Percentiles rank a stretch among this genome's conserved stretches.
Evolutionary conservation across 2,113 vertebrate species (phyloP).

Genomic region (Carassius gibelio): DNA sequence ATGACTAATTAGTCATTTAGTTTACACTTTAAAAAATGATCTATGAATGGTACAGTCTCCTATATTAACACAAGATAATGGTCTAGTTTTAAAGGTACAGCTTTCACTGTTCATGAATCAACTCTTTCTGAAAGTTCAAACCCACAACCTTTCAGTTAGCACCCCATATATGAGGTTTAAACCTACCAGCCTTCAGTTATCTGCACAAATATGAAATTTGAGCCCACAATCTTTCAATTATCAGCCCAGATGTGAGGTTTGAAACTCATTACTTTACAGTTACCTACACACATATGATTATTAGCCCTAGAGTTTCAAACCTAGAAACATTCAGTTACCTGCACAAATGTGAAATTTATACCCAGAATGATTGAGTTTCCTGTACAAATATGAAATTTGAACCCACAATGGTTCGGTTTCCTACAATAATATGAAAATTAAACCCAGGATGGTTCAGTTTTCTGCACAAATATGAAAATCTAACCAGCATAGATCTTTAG

Average conservation of each 20-base stretch:
- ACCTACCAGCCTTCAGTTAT: neutral
- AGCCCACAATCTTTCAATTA: neutral
- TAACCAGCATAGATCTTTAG: neutral
- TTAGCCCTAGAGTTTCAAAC: neutral
- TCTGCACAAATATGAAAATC: neutral
- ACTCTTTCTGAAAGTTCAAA: neutral
- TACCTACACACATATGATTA: neutral
- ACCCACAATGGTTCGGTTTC: neutral
- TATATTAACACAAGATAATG: neutral
- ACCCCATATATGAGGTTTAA: neutral
- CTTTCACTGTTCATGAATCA: neutral
- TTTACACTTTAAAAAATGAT: neutral
- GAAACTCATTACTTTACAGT: too few relatives aligned
- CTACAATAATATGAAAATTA: neutral
- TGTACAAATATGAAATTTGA: neutral
- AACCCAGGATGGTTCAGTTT: neutral
- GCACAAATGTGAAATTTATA: too few relatives aligned
- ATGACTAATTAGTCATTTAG: neutral
- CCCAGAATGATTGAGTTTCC: too few relatives aligned
- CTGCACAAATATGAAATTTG: neutral
- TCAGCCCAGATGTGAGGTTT: neutral
- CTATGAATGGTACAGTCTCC: neutral
- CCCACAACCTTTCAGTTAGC: neutral
- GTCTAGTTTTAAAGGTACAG: neutral
- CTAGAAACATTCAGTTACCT: neutral